These are phyloP conservation scores for Sebastes schlegelii DNA, from an alignment of 2,113 vertebrate species.

Conservation along the genomic window DNA sequence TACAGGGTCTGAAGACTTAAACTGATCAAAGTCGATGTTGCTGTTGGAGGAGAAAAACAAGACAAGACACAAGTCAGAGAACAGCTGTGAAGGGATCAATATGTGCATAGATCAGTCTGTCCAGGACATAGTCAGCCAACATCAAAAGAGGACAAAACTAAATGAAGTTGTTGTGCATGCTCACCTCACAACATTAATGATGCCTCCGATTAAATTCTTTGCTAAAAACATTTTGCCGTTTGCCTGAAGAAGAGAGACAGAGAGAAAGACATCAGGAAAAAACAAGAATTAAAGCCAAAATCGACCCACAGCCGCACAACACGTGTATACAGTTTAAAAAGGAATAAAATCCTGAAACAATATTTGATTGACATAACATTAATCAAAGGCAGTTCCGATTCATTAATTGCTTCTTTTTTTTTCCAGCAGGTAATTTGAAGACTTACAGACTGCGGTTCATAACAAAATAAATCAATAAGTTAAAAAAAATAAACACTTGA, in stretches of 20 bases:
- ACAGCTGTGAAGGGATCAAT: neutral
- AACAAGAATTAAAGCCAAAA: neutral
- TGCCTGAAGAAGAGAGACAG: neutral
- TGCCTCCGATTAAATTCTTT: slow-evolving; percentile 52
- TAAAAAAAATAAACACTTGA: neutral
- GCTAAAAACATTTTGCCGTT: slow-evolving; percentile 64
- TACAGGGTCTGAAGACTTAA: slow-evolving; percentile 75
- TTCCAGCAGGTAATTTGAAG: too few relatives aligned
- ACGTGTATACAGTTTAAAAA: neutral
- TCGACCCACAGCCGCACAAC: neutral
- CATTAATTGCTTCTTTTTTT: neutral
- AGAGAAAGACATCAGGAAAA: neutral
- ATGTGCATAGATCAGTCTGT: neutral
- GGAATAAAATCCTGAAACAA: neutral
- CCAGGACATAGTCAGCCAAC: slow-evolving; percentile 11
- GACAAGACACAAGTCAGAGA: neutral
- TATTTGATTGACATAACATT: neutral
- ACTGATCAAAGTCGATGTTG: slow-evolving; percentile 69
- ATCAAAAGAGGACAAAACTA: neutral
- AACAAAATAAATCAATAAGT: neutral
- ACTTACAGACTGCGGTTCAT: neutral
- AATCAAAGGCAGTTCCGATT: neutral
- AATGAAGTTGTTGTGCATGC: neutral
- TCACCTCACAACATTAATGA: slow-evolving; percentile 74
- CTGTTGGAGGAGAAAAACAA: slow-evolving; percentile 47